Conservation (phyloP, 2,113 vertebrate genomes). For the Aegotheles bennettii region DNA sequence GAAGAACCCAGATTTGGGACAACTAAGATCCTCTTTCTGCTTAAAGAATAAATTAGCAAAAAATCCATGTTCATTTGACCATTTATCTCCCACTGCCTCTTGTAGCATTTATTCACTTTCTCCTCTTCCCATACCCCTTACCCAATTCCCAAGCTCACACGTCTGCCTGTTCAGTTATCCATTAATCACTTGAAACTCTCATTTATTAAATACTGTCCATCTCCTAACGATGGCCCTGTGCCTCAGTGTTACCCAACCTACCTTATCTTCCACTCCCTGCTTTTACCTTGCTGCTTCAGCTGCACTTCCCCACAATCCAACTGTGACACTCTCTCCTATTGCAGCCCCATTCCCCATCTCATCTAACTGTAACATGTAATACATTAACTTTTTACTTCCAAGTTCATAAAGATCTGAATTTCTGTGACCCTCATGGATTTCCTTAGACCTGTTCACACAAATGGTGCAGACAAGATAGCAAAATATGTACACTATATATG, state of each 20-base stretch:
- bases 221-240: not conserved
- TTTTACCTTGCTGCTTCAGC: not conserved
- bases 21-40: not conserved
- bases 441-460: not conserved
- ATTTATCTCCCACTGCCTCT: not conserved
- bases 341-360: not conserved
- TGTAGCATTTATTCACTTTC: not conserved
- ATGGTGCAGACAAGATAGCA: not conserved
- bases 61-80: not conserved
- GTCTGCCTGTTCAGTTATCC: not conserved
- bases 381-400: not conserved
- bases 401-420: not conserved
- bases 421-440: not conserved
- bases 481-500: not conserved
- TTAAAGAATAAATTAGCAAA: not conserved
- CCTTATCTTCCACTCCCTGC: not conserved
- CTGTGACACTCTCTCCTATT: not conserved
- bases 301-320: rapidly evolving
- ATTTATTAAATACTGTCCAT: not conserved
- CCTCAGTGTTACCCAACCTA: not conserved
- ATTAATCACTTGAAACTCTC: not conserved
- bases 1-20: too few relatives aligned
- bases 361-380: not conserved
- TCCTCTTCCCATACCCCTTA: not conserved
- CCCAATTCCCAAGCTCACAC: too few relatives aligned